Conservation (phyloP, 2,797 vertebrate species). For the Bryconaethiops microstoma region DNA sequence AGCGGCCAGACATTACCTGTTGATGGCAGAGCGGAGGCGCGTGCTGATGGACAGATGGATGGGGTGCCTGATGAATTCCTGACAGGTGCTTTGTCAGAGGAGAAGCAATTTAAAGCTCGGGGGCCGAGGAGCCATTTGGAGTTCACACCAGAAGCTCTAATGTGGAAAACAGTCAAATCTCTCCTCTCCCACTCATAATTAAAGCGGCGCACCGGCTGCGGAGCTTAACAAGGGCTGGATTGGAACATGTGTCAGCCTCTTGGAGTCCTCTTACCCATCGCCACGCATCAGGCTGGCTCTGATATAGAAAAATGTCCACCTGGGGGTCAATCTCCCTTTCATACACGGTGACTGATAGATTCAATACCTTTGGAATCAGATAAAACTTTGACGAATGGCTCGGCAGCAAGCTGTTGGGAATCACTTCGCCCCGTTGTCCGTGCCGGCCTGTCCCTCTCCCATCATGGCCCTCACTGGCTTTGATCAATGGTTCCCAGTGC, state of each 20-base stretch:
- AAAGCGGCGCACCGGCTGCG: conserved; percentile 62
- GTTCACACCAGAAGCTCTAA: conserved; percentile 71
- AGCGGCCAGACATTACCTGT: conserved; percentile 79
- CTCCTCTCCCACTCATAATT: conserved; percentile 66
- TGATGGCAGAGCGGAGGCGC: conserved; percentile 76
- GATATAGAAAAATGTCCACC: conserved; percentile 81
- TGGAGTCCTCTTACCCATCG: conserved; percentile 60
- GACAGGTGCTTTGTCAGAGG: conserved; percentile 87
- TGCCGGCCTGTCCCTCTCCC: conserved; percentile 79
- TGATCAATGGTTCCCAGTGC: conserved; percentile 85
- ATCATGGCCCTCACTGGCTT: conserved; percentile 80
- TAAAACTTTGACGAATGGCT: conserved; percentile 97
- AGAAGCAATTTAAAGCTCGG: conserved; percentile 80
- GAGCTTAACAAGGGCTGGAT: conserved; percentile 64
- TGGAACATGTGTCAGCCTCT: conserved; percentile 64
- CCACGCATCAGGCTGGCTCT: conserved; percentile 74
- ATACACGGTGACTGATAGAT: conserved; percentile 92
- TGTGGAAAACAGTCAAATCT: conserved; percentile 66
- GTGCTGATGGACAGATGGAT: conserved; percentile 85
- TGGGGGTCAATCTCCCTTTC: conserved; percentile 86
- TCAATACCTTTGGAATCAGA: conserved; percentile 94
- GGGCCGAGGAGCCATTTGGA: conserved; percentile 76
- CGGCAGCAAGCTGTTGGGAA: conserved; percentile 68
- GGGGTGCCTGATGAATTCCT: conserved; percentile 80
- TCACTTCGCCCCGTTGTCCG: conserved; percentile 71